Percentiles rank a stretch among this genome's conserved stretches.
Evolutionary conservation across 2,113 vertebrate species (phyloP).

Genomic region (Aegithalos caudatus): DNA sequence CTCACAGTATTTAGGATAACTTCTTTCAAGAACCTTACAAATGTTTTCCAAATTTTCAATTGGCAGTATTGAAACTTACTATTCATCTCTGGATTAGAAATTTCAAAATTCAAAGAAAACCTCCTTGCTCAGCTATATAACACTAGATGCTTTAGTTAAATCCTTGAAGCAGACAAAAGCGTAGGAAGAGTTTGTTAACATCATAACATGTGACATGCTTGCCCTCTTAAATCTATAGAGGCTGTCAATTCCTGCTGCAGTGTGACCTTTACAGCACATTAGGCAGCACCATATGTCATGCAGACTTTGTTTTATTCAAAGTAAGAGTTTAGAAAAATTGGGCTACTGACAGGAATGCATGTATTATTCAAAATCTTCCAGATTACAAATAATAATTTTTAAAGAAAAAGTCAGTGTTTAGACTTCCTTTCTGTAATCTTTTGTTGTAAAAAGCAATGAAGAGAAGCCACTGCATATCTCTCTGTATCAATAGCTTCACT

Average conservation of each 20-base stretch:
- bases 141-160: neutral
- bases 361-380: neutral
- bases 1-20: neutral
- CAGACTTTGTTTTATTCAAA: neutral
- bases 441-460: neutral
- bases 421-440: neutral
- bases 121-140: neutral
- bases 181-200: neutral
- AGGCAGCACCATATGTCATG: neutral
- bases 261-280: slow-evolving; percentile 39
- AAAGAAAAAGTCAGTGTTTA: neutral
- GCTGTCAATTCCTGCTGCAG: neutral
- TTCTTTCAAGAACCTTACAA: neutral
- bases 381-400: neutral
- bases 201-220: neutral
- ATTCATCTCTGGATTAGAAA: neutral
- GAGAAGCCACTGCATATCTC: neutral
- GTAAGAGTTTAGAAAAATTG: neutral
- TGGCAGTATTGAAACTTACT: neutral
- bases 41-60: neutral
- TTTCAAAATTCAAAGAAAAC: neutral
- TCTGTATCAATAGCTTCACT: neutral
- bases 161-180: neutral
- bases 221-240: slow-evolving; percentile 19
- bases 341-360: neutral